Conservation (phyloP, 2,113 vertebrate species). For the Saccopteryx leptura region DNA sequence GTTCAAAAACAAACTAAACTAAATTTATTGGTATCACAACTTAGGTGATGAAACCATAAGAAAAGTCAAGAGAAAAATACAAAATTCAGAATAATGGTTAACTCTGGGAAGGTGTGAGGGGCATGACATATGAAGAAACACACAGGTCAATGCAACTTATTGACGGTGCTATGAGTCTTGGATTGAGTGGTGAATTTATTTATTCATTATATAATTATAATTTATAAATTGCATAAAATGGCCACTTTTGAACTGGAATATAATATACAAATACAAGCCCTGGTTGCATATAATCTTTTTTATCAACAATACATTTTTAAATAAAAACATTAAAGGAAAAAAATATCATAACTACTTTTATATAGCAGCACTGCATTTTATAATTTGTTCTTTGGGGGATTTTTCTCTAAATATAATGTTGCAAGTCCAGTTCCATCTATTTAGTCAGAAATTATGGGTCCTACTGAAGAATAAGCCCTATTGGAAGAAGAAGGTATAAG, state of each 20-base stretch:
- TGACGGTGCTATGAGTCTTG: not conserved
- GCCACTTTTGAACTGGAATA: not conserved
- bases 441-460: not conserved
- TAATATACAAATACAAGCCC: not conserved
- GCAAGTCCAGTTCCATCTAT: not conserved
- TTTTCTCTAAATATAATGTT: not conserved
- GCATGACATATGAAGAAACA: not conserved
- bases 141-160: not conserved
- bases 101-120: not conserved
- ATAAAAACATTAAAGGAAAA: conserved; percentile 41
- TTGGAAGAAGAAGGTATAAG: not conserved
- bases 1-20: conserved; percentile 29
- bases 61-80: conserved; percentile 45
- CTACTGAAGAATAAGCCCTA: not conserved
- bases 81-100: conserved; percentile 25
- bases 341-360: conserved; percentile 10
- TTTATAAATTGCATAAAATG: not conserved
- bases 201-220: conserved; percentile 2
- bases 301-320: not conserved
- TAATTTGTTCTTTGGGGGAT: not conserved
- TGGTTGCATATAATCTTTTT: not conserved
- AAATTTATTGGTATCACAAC: not conserved
- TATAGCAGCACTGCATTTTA: not conserved
- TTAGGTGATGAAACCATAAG: not conserved
- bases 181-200: not conserved